Conservation (phyloP, 2,797 vertebrate genomes). For the Oryzias sinensis region DNA sequence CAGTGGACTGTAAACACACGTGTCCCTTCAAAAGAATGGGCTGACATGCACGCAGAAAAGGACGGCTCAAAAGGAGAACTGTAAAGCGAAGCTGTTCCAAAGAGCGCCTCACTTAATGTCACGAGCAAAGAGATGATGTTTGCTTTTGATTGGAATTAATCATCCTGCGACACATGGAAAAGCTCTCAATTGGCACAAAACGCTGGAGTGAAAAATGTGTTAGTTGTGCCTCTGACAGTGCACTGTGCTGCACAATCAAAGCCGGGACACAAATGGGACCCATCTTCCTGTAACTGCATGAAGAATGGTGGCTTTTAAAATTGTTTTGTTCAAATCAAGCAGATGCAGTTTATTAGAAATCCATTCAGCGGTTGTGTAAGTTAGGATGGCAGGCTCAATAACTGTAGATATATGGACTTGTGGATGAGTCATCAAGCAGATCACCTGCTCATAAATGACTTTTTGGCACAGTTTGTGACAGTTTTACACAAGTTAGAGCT, state of each 20-base stretch:
- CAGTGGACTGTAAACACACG: slow-evolving; percentile 33
- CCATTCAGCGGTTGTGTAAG: slow-evolving; percentile 2
- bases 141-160: slow-evolving; percentile 29
- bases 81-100: slow-evolving; percentile 1
- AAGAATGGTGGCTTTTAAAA: slow-evolving; percentile 28
- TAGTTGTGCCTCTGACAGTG: slow-evolving; percentile 8
- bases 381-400: background rate
- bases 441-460: slow-evolving; percentile 12
- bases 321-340: slow-evolving; percentile 34
- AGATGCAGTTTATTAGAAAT: slow-evolving; percentile 4
- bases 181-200: slow-evolving; percentile 24
- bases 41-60: background rate
- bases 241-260: slow-evolving; percentile 22
- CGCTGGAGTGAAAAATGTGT: slow-evolving; percentile 18
- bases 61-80: background rate
- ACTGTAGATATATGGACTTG: slow-evolving; percentile 7
- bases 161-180: slow-evolving; percentile 13
- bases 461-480: slow-evolving; percentile 2
- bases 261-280: slow-evolving; percentile 25
- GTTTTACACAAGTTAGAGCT: too few species aligned
- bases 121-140: slow-evolving; percentile 1
- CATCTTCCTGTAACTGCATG: slow-evolving; percentile 22
- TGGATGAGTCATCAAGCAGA: slow-evolving; percentile 17
- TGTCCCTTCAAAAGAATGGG: slow-evolving; percentile 16
- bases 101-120: slow-evolving; percentile 3